phyloP scores from a whole-genome alignment of 2,797 vertebrate species.

The Enteromius unitaeniatus region DNA sequence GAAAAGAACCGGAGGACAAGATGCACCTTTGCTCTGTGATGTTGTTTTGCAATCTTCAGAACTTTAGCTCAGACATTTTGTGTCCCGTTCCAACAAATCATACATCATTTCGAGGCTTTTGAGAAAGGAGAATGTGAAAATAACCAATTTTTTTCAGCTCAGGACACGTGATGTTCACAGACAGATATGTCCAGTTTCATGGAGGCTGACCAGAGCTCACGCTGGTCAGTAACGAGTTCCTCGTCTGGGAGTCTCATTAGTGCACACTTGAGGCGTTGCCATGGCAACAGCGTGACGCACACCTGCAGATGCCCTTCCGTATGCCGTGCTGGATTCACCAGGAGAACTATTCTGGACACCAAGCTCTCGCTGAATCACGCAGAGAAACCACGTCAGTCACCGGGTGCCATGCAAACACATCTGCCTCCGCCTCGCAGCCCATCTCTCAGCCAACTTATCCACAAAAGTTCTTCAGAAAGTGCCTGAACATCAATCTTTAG shows the following conservation, averaged over 20 bases:
- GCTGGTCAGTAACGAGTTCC: not conserved
- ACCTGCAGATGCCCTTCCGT: constrained; percentile 57
- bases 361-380: constrained; percentile 51
- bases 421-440: not conserved
- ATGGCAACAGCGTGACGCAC: constrained; percentile 51
- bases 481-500: not conserved
- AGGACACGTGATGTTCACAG: not conserved
- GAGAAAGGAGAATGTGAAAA: not conserved
- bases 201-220: not conserved
- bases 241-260: not conserved
- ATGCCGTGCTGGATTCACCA: constrained; percentile 46
- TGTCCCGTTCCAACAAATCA: not conserved
- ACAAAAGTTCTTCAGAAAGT: not conserved
- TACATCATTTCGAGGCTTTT: not conserved
- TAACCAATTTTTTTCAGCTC: not conserved
- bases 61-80: not conserved
- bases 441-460: not conserved
- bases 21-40: not conserved
- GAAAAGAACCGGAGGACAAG: not conserved
- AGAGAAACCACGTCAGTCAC: constrained; percentile 47
- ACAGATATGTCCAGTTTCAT: not conserved
- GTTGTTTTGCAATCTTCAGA: not conserved
- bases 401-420: constrained; percentile 24
- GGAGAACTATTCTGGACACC: constrained; percentile 44
- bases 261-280: constrained; percentile 22